Evolutionary conservation across 2,113 vertebrate genomes (phyloP), one percentile per base, ranked within the genome.

Genomic region (Capra hircus): DNA sequence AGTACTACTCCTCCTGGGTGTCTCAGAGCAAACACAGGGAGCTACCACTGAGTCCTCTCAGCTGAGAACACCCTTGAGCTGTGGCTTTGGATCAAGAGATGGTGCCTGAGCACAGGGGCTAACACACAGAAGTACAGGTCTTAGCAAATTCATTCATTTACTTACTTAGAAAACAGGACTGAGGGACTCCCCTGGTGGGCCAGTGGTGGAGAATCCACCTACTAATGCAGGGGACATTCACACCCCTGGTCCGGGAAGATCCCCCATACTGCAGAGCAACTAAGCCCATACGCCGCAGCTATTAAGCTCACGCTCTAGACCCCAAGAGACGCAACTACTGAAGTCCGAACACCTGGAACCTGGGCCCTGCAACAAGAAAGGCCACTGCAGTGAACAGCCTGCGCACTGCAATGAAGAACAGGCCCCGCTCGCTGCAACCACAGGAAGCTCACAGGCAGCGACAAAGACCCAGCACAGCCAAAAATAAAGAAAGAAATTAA

Each of bases 361-460:
- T 7, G 23, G 43, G 36, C 36, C 12, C 36, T 0, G 0, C 36
- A 43, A 25, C 36, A 23, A 25, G 71, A 23, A 43, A 43, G 25
- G 71, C 71, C 71, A 7, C 36, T 13, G 36, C 23, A 25, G 17
- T 2, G 12, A 14, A 7, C 25, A 43, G 36, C 23, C 36, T 74
- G 71, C 0, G 0, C 21, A 6, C 5, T 13, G 71, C 36, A 43
- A 3, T 2, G 71, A 43, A 7, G 21, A 40, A 10, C 5, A 40
- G 67, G n/a, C 67, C 19, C 67, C 25, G 21, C 36, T 74, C 36
- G 5, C 11, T 13, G 36, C 36, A 40, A 7, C 23, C 5, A 14
- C 23, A 77, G 36, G 6, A 25, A 43, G 36, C 36, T 14, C 71
- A 77, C 23, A 2, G 5, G 23, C 36, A 27, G 71, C 1, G 13